Percentiles rank a stretch among this genome's conserved stretches.
These are phyloP conservation scores for Cyprinodon tularosa DNA, from an alignment of 2,113 vertebrate genomes.

Conservation along the genomic window DNA sequence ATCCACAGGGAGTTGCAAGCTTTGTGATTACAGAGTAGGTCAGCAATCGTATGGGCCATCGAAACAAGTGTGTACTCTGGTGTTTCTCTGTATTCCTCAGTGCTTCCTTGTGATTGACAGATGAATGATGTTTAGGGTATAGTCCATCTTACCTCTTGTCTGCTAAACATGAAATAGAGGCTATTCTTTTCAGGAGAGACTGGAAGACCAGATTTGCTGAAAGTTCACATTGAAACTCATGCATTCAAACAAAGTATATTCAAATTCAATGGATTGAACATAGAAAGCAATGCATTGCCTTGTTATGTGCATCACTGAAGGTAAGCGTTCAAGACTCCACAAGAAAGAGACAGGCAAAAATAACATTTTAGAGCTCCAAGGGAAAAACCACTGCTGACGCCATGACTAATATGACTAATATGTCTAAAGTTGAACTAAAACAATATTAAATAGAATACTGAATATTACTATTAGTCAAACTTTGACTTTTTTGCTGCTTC, in stretches of 20 bases:
- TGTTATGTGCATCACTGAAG: too few relatives aligned
- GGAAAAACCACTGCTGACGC: neutral
- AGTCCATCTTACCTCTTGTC: too few relatives aligned
- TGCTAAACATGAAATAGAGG: too few relatives aligned
- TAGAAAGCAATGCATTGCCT: too few relatives aligned
- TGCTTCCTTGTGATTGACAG: neutral
- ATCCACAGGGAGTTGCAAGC: neutral
- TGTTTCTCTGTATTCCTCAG: neutral
- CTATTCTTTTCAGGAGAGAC: neutral
- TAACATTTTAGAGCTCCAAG: neutral
- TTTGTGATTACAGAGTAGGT: neutral
- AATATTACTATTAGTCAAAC: neutral
- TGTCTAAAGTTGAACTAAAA: neutral
- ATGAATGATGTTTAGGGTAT: too few relatives aligned
- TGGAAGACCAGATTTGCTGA: neutral
- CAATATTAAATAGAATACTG: neutral
- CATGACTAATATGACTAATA: too few relatives aligned
- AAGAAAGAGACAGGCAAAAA: neutral
- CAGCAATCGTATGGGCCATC: neutral
- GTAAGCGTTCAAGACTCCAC: neutral
- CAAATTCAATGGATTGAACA: too few relatives aligned
- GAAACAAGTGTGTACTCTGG: neutral
- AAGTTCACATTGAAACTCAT: neutral
- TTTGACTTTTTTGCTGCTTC: neutral
- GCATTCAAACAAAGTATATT: neutral